Conservation (phyloP, 1,140 invertebrate species). For the Drosophila saltans region DNA sequence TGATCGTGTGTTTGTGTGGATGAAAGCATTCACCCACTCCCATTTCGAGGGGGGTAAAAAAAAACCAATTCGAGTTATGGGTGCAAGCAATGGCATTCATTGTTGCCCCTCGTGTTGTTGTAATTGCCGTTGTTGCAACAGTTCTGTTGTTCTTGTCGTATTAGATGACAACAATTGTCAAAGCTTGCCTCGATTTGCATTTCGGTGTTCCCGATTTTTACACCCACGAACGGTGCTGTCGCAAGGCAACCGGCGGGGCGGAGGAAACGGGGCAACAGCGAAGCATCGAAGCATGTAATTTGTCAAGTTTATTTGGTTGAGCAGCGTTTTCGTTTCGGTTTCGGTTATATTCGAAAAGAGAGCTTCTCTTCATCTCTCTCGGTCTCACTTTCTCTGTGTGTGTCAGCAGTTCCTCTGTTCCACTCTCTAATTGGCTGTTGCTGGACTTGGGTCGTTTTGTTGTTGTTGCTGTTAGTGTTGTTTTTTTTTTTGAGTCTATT, state of each 20-base stretch:
- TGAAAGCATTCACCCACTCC: background rate
- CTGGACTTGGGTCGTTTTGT: conserved; percentile 32
- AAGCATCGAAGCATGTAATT: conserved; percentile 69
- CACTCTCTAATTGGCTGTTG: conserved; percentile 59
- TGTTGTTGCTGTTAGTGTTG: conserved; percentile 24
- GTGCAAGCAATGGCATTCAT: background rate
- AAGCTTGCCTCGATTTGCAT: conserved; percentile 45
- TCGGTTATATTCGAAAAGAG: background rate
- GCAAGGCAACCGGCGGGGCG: background rate
- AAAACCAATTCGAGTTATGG: background rate
- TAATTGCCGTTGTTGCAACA: background rate
- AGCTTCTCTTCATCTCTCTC: background rate
- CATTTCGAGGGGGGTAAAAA: background rate
- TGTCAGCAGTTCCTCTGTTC: background rate
- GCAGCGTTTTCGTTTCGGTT: conserved; percentile 51
- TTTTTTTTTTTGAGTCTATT: conserved; percentile 20
- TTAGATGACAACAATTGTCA: conserved; percentile 55
- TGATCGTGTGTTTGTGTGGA: conserved; percentile 1
- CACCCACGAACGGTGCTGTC: background rate
- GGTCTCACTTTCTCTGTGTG: background rate
- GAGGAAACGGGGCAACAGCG: background rate
- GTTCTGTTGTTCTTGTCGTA: conserved; percentile 39
- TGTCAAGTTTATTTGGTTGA: conserved; percentile 80
- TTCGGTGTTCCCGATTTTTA: conserved; percentile 16
- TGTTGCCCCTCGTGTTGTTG: no score